Base-by-base conservation (phyloP, 1,140 invertebrate genomes). In the Helicoverpa armigera region DNA sequence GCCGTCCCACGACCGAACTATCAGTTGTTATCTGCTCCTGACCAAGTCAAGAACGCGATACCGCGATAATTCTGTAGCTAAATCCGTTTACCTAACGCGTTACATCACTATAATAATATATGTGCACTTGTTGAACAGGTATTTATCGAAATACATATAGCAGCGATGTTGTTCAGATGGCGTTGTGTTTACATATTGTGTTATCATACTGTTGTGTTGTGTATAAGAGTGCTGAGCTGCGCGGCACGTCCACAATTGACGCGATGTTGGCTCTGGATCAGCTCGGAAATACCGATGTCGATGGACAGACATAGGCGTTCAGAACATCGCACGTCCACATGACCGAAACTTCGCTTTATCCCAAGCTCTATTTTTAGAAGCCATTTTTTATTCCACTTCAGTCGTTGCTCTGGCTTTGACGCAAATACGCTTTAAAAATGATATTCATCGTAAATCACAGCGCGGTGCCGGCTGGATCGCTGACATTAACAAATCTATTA, bases 341-440 rank as follows among this genome's bases (percentile, higher is more conserved):
- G 88, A 92, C 85, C 88, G 83, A 83, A 86, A 88, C 88, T 87
- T 85, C 85, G 85, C 77, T 85, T 79, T 81, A 84, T 83, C 82
- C 74, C 82, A 70, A 82, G 79, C 51, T 84, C 89, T 93, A 94
- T 93, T 92, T 93, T 91, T 90, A 90, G 83, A 83, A 73, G 81
- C 58, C 70, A 84, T 89, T 94, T 87, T 92, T 90, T 88, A 89
- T 89, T 83, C 86, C 89, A 88, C 86, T 90, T 90, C 87, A 88
- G 86, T 90, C 81, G 85, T 75, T 83, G 84, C 73, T 88, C 82
- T 83, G 80, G 82, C 84, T 88, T 89, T 89, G 89, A 89, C 90
- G 89, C 88, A 91, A 85, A 84, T 79, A 72, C 82, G 76, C 69
- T 72, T 86, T 80, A 77, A 86, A 86, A 86, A 87, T 89, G 87